Conservation (phyloP, 2,888 invertebrate genomes). For the Agriopis marginaria region DNA sequence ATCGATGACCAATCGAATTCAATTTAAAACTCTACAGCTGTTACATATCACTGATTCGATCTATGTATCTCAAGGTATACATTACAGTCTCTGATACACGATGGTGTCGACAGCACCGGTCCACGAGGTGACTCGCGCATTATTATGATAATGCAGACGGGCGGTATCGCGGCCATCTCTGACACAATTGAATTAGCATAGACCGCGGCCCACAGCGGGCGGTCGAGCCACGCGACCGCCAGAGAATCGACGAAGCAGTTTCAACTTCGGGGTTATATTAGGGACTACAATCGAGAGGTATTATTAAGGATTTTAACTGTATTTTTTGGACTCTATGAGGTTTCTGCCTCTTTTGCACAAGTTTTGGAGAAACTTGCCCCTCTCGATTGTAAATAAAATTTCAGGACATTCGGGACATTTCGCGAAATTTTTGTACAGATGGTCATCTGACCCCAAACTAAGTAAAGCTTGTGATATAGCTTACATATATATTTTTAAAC, state of each 20-base stretch:
- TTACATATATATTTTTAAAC: too few relatives aligned
- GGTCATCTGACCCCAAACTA: too few relatives aligned
- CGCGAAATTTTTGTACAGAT: too few relatives aligned
- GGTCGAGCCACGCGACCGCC: conserved; percentile 70
- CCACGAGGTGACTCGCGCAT: conserved; percentile 79
- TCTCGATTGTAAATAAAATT: background rate
- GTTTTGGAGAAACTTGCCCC: background rate
- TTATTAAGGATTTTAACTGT: background rate
- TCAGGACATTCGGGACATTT: too few relatives aligned
- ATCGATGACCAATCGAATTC: conserved; percentile 7
- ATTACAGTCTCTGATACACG: conserved; percentile 50
- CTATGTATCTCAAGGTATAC: conserved; percentile 32
- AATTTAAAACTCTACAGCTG: conserved; percentile 34
- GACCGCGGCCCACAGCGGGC: conserved; percentile 77
- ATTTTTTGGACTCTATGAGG: background rate
- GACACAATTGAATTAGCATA: conserved; percentile 86
- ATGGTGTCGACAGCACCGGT: conserved; percentile 66
- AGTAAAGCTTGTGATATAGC: too few relatives aligned
- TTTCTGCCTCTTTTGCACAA: background rate
- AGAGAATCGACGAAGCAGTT: conserved; percentile 6
- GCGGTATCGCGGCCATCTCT: conserved; percentile 76
- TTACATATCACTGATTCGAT: conserved; percentile 36
- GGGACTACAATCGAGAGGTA: background rate
- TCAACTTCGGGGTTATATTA: background rate
- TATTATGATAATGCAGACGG: conserved; percentile 84